Conservation (phyloP, 1,140 invertebrate species). For the Trichonephila clavata region DNA sequence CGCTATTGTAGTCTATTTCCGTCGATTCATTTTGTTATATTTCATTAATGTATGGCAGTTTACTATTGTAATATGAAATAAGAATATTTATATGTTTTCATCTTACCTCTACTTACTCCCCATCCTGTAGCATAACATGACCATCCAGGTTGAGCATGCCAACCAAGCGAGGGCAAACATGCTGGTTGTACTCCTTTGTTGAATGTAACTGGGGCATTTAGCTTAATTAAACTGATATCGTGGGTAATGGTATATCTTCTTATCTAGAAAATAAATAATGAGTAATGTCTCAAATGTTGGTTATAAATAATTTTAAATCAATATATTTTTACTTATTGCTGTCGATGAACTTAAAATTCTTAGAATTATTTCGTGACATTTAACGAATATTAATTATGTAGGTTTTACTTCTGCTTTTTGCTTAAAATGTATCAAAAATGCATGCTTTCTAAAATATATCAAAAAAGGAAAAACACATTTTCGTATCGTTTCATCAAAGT, state of each 20-base stretch:
- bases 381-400: too few species aligned
- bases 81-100: not conserved
- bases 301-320: too few species aligned
- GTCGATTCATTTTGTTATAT: not conserved
- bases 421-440: too few species aligned
- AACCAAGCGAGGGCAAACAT: conserved; percentile 78
- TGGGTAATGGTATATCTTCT: not conserved
- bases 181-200: conserved; percentile 82
- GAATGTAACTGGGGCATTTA: conserved; percentile 83
- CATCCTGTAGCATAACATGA: conserved; percentile 76
- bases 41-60: not conserved
- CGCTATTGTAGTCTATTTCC: not conserved
- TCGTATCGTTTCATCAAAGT: too few species aligned
- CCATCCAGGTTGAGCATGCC: conserved; percentile 72
- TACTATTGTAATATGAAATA: not conserved
- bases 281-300: not conserved
- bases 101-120: conserved; percentile 76
- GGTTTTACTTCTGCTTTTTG: too few species aligned
- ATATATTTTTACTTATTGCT: too few species aligned
- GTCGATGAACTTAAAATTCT: too few species aligned
- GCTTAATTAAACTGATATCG: conserved; percentile 85
- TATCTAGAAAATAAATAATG: not conserved
- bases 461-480: too few species aligned
- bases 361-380: too few species aligned
- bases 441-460: too few species aligned